Percentiles rank a stretch among this genome's conserved stretches.
Conservation (phyloP, 30 jellyfish, hydroid and myxozoan species). For the Chrysaora quinquecirrha region DNA sequence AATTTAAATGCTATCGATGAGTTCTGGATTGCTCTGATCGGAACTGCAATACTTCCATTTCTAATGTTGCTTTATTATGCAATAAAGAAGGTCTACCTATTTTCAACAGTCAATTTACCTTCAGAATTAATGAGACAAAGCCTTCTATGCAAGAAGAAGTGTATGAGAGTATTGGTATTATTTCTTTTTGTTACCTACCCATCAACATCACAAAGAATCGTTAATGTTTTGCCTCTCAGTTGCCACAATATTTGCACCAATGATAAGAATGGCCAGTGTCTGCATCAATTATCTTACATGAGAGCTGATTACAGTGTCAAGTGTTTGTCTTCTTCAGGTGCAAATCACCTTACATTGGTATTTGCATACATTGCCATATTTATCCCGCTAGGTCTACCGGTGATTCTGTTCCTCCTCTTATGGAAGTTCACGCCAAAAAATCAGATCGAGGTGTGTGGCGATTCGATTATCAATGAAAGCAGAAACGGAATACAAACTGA, state of each 20-base stretch:
- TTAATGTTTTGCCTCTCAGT: conserved; percentile 25
- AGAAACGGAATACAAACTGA: too few relatives aligned
- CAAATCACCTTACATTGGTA: neutral
- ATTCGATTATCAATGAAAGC: too few relatives aligned
- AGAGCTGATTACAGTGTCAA: conserved; percentile 24
- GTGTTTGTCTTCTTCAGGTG: neutral
- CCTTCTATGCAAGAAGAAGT: neutral
- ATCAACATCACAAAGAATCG: conserved; percentile 10
- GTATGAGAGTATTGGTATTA: neutral
- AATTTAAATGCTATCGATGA: conserved; percentile 20
- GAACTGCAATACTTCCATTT: conserved; percentile 24
- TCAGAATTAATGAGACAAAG: neutral
- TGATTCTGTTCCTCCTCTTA: neutral
- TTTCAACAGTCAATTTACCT: too few relatives aligned
- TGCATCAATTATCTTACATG: neutral
- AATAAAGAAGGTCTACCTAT: neutral
- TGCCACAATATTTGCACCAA: neutral
- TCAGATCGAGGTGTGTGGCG: too few relatives aligned
- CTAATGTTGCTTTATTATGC: neutral
- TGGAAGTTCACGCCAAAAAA: neutral
- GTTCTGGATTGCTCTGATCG: conserved; percentile 22
- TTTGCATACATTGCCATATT: neutral
- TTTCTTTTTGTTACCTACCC: conserved; percentile 47
- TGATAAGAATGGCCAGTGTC: neutral
- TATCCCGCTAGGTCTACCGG: conserved; percentile 11